A percentile compares a stretch with the other conserved stretches of the same genome.
Conservation (phyloP, 2,113 vertebrate species). For the Anolis sagrei region DNA sequence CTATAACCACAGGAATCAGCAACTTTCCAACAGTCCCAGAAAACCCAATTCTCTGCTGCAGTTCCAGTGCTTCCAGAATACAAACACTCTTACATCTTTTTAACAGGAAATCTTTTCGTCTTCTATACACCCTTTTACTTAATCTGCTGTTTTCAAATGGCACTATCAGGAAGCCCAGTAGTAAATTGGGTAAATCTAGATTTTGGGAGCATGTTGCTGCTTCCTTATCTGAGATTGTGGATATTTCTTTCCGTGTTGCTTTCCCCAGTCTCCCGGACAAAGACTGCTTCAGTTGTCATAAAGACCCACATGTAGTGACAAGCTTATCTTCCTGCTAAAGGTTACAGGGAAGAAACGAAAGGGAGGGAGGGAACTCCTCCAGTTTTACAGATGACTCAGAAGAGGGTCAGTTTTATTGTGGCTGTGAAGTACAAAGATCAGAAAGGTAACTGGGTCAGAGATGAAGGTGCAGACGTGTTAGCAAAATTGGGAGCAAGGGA, state of each 20-base stretch:
- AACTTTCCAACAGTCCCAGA: background rate
- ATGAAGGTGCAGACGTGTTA: background rate
- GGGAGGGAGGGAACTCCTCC: background rate
- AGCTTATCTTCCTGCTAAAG: background rate
- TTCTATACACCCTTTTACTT: background rate
- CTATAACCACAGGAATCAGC: background rate
- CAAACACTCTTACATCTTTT: background rate
- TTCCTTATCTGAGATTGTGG: background rate
- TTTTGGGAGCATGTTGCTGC: background rate
- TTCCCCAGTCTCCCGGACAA: background rate
- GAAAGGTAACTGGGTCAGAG: background rate
- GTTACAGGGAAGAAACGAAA: background rate
- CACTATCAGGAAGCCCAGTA: background rate
- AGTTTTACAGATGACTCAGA: constrained; percentile 3
- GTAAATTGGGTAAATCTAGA: background rate
- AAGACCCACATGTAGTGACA: constrained; percentile 13
- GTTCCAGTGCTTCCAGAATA: background rate
- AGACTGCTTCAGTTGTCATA: background rate
- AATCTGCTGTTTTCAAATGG: background rate
- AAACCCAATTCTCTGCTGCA: background rate
- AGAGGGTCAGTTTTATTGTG: constrained; percentile 19
- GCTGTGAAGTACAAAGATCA: constrained; percentile 10
- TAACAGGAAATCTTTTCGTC: background rate
- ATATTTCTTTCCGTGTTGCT: background rate
- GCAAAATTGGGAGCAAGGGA: background rate